Evolutionary conservation across 2,113 vertebrate genomes (phyloP).

Genomic region (Melanotaenia duboulayi): DNA sequence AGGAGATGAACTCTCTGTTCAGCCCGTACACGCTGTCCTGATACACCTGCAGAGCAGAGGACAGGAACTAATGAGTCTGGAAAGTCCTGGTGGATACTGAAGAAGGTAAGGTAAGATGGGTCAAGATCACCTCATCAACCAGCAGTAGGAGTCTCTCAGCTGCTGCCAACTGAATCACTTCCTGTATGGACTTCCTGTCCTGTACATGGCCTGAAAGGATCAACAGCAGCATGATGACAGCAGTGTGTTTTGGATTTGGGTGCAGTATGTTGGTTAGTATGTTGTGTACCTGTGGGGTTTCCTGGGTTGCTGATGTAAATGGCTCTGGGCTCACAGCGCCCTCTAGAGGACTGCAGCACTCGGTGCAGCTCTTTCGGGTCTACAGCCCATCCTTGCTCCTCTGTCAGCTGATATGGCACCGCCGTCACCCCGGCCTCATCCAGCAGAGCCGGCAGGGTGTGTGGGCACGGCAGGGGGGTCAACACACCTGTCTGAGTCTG

Average conservation of each 20-base stretch:
- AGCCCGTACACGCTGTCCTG: conserved; percentile 75
- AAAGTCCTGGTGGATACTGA: background rate
- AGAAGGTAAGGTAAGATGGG: background rate
- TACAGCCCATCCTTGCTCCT: conserved; percentile 73
- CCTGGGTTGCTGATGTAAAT: conserved; percentile 82
- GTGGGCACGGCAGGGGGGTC: conserved; percentile 68
- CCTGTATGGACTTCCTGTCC: conserved; percentile 84
- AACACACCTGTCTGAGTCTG: conserved; percentile 63
- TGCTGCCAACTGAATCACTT: conserved; percentile 87
- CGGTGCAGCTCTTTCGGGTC: conserved; percentile 57
- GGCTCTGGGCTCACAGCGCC: conserved; percentile 67
- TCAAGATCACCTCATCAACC: conserved; percentile 73
- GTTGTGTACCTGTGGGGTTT: conserved; percentile 76
- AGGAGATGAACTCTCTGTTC: conserved; percentile 72
- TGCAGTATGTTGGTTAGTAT: too few relatives aligned
- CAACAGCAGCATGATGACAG: background rate
- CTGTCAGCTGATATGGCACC: conserved; percentile 68
- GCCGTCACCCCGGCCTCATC: conserved; percentile 14
- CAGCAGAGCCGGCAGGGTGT: conserved; percentile 59
- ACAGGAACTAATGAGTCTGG: background rate
- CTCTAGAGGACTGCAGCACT: conserved; percentile 44
- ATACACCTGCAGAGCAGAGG: conserved; percentile 64
- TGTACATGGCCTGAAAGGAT: conserved; percentile 71
- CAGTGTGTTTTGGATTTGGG: background rate
- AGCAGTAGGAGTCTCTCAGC: conserved; percentile 85